Conservation (phyloP, 1,140 invertebrate genomes). For the Caenorhabditis brenneri region DNA sequence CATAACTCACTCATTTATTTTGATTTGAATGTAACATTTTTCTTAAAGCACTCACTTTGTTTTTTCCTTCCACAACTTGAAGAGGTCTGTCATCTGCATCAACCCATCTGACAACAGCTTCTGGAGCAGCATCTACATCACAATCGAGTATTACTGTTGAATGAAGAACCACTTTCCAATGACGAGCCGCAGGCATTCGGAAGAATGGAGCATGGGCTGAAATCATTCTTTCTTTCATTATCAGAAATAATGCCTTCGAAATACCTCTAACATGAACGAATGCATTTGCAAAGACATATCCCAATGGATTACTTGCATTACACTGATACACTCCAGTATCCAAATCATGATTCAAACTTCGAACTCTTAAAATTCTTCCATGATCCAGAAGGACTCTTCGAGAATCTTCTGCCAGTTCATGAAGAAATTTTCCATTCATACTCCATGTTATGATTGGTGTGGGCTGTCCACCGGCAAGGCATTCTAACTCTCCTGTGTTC, state of each 20-base stretch:
- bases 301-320: slow-evolving; percentile 95
- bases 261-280: slow-evolving; percentile 91
- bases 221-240: background rate
- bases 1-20: no score
- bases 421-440: slow-evolving; percentile 81
- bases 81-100: slow-evolving; percentile 72
- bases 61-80: slow-evolving; percentile 62
- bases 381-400: slow-evolving; percentile 71
- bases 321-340: slow-evolving; percentile 98
- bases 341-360: slow-evolving; percentile 79
- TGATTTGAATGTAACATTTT: background rate
- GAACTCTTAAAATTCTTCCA: slow-evolving; percentile 74
- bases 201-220: slow-evolving; percentile 67
- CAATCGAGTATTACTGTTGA: slow-evolving; percentile 83
- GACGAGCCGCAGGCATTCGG: slow-evolving; percentile 60
- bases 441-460: slow-evolving; percentile 92
- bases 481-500: slow-evolving; percentile 84
- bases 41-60: slow-evolving; percentile 55
- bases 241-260: slow-evolving; percentile 52
- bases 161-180: slow-evolving; percentile 66
- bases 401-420: slow-evolving; percentile 77
- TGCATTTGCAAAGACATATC: slow-evolving; percentile 96
- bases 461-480: slow-evolving; percentile 85
- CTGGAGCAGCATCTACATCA: slow-evolving; percentile 91
- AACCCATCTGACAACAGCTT: slow-evolving; percentile 91